A percentile compares a stretch with the other conserved stretches of the same genome.
Evolutionary conservation across 2,113 vertebrate species (phyloP).

Genomic region (Ameiurus melas): DNA sequence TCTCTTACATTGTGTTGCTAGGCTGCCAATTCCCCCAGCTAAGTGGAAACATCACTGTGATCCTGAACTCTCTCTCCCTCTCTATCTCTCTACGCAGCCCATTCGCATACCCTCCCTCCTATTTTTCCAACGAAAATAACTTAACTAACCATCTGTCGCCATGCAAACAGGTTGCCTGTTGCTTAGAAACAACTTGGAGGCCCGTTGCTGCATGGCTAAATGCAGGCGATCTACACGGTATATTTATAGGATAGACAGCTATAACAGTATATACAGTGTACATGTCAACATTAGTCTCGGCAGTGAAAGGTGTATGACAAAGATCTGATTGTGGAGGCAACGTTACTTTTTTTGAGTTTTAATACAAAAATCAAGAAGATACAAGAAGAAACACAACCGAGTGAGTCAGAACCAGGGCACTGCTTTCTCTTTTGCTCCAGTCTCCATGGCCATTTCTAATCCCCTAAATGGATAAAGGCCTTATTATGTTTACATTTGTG

Average conservation of each 20-base stretch:
- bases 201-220: conserved; percentile 42
- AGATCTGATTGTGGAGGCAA: background rate
- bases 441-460: background rate
- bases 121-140: conserved; percentile 75
- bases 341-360: background rate
- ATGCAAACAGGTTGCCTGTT: conserved; percentile 74
- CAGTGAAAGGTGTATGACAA: background rate
- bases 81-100: conserved; percentile 39
- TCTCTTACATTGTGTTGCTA: conserved; percentile 78
- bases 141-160: conserved; percentile 77
- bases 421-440: background rate
- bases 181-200: conserved; percentile 74
- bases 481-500: background rate
- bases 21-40: conserved; percentile 74
- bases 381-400: background rate
- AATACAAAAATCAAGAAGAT: background rate
- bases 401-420: background rate
- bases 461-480: background rate
- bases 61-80: conserved; percentile 41
- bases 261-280: conserved; percentile 26
- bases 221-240: conserved; percentile 24
- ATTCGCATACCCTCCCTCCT: conserved; percentile 52
- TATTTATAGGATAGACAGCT: conserved; percentile 36
- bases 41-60: conserved; percentile 63
- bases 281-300: conserved; percentile 10